Percentiles rank a stretch among this genome's conserved stretches.
Evolutionary conservation across 2,113 vertebrate genomes (phyloP).

Genomic region (Gallinago undulata): DNA sequence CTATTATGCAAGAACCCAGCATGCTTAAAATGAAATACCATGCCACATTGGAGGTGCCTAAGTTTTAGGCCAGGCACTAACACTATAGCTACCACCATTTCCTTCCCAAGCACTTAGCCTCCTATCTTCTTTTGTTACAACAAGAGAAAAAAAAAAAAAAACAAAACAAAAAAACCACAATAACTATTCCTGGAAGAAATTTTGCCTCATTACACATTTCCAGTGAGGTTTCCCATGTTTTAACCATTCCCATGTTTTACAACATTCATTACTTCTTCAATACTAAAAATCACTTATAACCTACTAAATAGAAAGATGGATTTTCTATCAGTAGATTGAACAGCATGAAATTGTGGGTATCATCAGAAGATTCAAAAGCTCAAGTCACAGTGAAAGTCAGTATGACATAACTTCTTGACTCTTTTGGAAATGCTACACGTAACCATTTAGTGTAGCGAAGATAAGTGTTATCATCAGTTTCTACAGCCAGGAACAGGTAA

Average conservation of each 20-base stretch:
- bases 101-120: not conserved
- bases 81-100: not conserved
- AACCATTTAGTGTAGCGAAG: rapidly evolving
- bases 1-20: not conserved
- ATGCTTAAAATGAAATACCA: not conserved
- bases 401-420: not conserved
- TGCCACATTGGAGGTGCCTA: not conserved
- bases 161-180: not conserved
- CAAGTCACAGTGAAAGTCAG: not conserved
- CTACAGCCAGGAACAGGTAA: not conserved
- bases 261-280: not conserved
- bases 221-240: not conserved
- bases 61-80: not conserved
- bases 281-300: not conserved
- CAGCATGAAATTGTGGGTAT: not conserved
- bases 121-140: not conserved
- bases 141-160: not conserved
- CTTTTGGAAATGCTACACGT: not conserved
- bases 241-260: not conserved
- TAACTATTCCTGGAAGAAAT: not conserved
- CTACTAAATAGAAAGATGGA: not conserved
- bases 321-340: not conserved
- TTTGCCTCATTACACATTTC: not conserved
- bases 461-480: not conserved
- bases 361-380: not conserved